phyloP scores from a whole-genome alignment of 2,113 vertebrate genomes.

The Jacana jacana region DNA sequence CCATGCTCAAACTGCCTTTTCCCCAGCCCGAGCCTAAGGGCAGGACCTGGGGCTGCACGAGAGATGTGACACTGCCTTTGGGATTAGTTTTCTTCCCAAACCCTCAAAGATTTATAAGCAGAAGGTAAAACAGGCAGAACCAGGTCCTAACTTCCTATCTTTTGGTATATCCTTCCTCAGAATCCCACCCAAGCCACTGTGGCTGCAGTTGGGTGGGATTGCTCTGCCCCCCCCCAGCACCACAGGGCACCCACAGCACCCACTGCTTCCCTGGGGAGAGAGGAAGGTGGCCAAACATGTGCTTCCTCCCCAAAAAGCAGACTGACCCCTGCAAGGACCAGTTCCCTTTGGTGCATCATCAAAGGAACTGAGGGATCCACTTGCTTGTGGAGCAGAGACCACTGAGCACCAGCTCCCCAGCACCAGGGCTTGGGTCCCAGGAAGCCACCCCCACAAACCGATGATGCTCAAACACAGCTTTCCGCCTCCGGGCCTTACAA shows the following conservation, averaged over 20 bases:
- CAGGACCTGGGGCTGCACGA: fast-evolving
- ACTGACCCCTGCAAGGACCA: neutral
- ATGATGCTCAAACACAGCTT: neutral
- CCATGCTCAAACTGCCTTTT: fast-evolving
- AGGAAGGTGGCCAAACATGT: too few species aligned
- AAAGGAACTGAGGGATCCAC: neutral
- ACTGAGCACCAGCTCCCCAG: neutral
- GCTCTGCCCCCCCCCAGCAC: neutral
- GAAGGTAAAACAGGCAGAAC: neutral
- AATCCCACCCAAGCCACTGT: fast-evolving
- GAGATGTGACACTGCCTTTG: fast-evolving
- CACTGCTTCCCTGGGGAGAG: fast-evolving
- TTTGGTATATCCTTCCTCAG: neutral
- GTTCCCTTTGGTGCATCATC: neutral
- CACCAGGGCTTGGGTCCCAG: neutral
- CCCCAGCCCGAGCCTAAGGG: neutral
- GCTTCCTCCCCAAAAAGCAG: neutral
- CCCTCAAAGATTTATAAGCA: neutral
- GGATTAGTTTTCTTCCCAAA: neutral
- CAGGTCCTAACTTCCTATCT: too few species aligned
- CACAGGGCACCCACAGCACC: neutral
- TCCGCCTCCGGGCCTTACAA: neutral
- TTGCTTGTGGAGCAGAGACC: fast-evolving
- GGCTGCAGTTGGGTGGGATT: neutral
- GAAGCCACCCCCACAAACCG: neutral